phyloP scores from a whole-genome alignment of 2,113 vertebrate species.

The Protobothrops flavoviridis region DNA sequence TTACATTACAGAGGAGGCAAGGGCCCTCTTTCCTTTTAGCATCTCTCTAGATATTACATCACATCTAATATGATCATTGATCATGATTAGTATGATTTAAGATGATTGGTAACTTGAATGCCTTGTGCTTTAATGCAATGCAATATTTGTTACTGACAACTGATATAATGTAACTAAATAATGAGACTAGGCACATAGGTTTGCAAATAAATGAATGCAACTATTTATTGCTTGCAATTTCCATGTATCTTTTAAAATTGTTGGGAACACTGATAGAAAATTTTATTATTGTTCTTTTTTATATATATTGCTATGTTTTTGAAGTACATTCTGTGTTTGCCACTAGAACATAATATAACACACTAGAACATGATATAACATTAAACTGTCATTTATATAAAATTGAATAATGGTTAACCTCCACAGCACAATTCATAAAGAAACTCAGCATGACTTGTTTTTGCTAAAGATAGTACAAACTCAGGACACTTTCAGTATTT shows the following conservation, averaged over 20 bases:
- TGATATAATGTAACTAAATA: neutral
- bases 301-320: neutral
- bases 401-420: neutral
- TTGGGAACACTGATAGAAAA: neutral
- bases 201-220: neutral
- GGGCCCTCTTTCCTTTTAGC: neutral
- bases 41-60: neutral
- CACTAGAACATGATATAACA: neutral
- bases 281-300: neutral
- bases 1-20: neutral
- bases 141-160: neutral
- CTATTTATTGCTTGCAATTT: neutral
- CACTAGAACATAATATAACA: neutral
- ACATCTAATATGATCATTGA: neutral
- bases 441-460: neutral
- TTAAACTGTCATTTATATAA: neutral
- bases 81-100: neutral
- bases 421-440: neutral
- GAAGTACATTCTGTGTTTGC: neutral
- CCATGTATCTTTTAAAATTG: neutral
- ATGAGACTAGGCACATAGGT: neutral
- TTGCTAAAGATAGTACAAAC: neutral
- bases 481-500: neutral
- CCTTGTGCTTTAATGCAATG: neutral
- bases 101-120: neutral